Evolutionary conservation across 2,888 invertebrate species (phyloP).

Genomic region (Pilophorus perplexus): DNA sequence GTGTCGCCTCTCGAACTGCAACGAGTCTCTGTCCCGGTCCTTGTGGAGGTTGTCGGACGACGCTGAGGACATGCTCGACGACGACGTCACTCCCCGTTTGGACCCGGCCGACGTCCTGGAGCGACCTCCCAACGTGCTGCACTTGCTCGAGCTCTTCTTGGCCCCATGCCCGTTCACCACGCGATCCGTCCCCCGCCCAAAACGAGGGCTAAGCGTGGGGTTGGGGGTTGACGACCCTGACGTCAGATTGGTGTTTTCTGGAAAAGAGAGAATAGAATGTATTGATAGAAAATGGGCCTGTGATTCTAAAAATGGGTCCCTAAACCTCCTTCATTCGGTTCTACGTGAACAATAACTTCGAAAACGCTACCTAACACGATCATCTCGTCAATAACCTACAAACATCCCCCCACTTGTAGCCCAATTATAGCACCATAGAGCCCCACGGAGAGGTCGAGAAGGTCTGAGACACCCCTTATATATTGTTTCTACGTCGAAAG

Average conservation of each 20-base stretch:
- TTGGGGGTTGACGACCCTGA: conserved; percentile 46
- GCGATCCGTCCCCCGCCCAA: conserved; percentile 36
- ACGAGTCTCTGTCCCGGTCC: conserved; percentile 29
- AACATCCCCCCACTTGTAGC: too few species aligned
- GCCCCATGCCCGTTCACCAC: conserved; percentile 24
- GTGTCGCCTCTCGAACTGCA: conserved; percentile 43
- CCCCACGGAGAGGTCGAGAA: too few species aligned
- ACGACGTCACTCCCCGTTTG: conserved; percentile 47
- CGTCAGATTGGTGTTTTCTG: conserved; percentile 46
- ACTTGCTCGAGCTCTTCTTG: conserved; percentile 40
- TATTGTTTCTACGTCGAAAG: too few species aligned
- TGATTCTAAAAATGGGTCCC: too few species aligned
- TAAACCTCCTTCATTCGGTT: too few species aligned
- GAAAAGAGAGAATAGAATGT: not conserved
- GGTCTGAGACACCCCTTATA: too few species aligned
- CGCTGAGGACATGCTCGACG: conserved; percentile 47
- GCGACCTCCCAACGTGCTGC: conserved; percentile 46
- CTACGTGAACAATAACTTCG: too few species aligned
- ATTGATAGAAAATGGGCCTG: not conserved
- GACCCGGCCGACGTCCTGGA: conserved; percentile 42
- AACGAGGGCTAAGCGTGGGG: conserved; percentile 46
- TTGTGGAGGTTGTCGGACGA: conserved; percentile 47
- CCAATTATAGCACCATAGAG: too few species aligned
- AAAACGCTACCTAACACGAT: too few species aligned
- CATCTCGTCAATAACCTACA: too few species aligned